Base-by-base conservation (phyloP, 2,797 vertebrate species). In the Allobates femoralis region DNA sequence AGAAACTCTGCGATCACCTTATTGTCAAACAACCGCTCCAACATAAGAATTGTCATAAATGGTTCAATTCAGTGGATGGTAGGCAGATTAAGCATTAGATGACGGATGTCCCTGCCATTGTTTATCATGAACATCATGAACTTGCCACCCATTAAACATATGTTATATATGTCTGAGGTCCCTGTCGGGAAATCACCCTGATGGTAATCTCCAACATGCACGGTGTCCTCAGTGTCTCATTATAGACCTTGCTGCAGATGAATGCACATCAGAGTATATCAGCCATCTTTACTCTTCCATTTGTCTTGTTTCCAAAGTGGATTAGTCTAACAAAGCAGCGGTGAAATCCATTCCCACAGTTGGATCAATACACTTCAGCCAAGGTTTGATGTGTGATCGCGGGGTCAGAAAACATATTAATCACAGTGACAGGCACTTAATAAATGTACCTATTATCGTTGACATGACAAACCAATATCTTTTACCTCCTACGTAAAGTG, bases 401-500 rank as follows among this genome's bases (percentile, higher is more conserved):
- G 18, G 67, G 85, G 79, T 75, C 79, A 86, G 26, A 69, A 55
- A 62, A 56, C 60, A 18, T 67, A 76, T 83, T 67, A 86, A 77
- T 86, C 80, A 83, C n/a, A 69, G n/a, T 79, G 86, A 73, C 41
- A 84, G 34, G 34, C 26, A 4, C 19, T 28, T 66, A 37, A 79
- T 60, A 66, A 74, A 80, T 55, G 75, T 34, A 10, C 37, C 55
- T 76, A 23, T 87, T 84, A 74, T 64, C 74, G 75, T 30, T 60
- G 56, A 28, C 67, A 75, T 51, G 46, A 73, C 67, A 84, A 84
- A 81, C 23, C 83, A 51, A 84, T 84, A 83, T 21, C 28, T 67
- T 95, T 95, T 93, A 99, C 98, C 98, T 94, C 98, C 98, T 37
- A 99, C 93, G 87, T 99, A 99, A 82, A 99, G 95, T 0, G 97